Conservation (phyloP, 1,140 invertebrate species). For the Bombus waltoni region DNA sequence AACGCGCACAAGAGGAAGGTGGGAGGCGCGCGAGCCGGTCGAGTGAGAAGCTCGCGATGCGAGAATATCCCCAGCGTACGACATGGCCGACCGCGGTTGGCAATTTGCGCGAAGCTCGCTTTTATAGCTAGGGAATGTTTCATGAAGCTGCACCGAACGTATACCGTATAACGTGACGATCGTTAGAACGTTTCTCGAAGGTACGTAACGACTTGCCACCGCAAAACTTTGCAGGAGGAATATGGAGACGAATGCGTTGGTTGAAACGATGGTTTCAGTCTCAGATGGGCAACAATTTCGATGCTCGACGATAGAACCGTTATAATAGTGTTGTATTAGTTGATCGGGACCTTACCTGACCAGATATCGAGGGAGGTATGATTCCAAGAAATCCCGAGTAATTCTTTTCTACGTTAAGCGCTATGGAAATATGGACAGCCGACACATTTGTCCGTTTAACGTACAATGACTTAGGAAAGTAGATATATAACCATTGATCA, state of each 20-base stretch:
- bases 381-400: not conserved
- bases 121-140: slow-evolving; percentile 52
- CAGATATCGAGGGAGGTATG: not conserved
- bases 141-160: slow-evolving; percentile 40
- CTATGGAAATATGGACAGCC: not conserved
- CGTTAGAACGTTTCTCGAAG: slow-evolving; percentile 30
- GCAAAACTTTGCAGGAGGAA: not conserved
- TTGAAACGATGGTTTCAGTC: not conserved
- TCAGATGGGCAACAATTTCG: no score
- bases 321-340: no score
- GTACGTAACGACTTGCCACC: not conserved
- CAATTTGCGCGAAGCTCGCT: slow-evolving; percentile 56
- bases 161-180: not conserved
- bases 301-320: no score
- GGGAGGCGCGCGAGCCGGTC: slow-evolving; percentile 32
- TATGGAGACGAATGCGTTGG: not conserved
- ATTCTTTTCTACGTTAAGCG: not conserved
- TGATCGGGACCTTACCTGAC: not conserved
- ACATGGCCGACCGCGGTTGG: slow-evolving; percentile 43
- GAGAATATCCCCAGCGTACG: slow-evolving; percentile 37
- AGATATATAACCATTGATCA: not conserved
- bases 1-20: slow-evolving; percentile 27
- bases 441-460: not conserved
- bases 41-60: slow-evolving; percentile 35
- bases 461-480: not conserved